Evolutionary conservation across 2,888 invertebrate genomes (phyloP).

Genomic region (Eristalis pertinax): DNA sequence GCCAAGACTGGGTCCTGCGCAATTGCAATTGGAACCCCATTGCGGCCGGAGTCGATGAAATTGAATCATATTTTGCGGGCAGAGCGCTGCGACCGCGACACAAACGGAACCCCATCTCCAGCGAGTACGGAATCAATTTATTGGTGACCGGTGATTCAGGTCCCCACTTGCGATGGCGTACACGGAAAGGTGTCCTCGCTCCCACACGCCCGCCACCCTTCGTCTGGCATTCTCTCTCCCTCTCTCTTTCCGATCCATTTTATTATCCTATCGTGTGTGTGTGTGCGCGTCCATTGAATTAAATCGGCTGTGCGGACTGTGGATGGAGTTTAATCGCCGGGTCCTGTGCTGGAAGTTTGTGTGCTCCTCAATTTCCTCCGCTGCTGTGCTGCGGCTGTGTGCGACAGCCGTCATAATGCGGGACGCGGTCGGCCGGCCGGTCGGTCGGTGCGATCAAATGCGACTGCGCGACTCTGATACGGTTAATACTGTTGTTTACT

Average conservation of each 20-base stretch:
- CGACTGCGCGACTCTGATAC: slow-evolving; percentile 68
- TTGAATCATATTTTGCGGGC: slow-evolving; percentile 68
- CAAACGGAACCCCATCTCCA: neutral
- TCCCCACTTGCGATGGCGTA: slow-evolving; percentile 24
- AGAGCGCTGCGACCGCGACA: neutral
- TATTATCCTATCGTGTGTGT: slow-evolving; percentile 11
- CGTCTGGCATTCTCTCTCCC: too few relatives aligned
- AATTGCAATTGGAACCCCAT: slow-evolving; percentile 71
- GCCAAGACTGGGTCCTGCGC: slow-evolving; percentile 6
- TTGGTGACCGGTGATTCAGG: slow-evolving; percentile 25
- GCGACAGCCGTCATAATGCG: slow-evolving; percentile 56
- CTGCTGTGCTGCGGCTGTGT: slow-evolving; percentile 24
- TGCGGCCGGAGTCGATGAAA: slow-evolving; percentile 62
- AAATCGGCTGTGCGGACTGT: neutral
- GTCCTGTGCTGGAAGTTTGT: slow-evolving; percentile 51
- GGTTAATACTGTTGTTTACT: slow-evolving; percentile 72
- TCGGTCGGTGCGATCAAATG: slow-evolving; percentile 59
- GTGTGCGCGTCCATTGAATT: slow-evolving; percentile 50
- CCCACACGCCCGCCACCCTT: neutral
- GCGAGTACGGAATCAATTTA: slow-evolving; percentile 62
- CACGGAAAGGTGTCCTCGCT: slow-evolving; percentile 50
- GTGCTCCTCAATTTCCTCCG: slow-evolving; percentile 46
- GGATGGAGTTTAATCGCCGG: slow-evolving; percentile 31
- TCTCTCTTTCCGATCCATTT: slow-evolving; percentile 36
- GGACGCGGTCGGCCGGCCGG: slow-evolving; percentile 19